These are phyloP conservation scores for Eilema depressum DNA, from an alignment of 2,888 invertebrate species.

Conservation along the genomic window DNA sequence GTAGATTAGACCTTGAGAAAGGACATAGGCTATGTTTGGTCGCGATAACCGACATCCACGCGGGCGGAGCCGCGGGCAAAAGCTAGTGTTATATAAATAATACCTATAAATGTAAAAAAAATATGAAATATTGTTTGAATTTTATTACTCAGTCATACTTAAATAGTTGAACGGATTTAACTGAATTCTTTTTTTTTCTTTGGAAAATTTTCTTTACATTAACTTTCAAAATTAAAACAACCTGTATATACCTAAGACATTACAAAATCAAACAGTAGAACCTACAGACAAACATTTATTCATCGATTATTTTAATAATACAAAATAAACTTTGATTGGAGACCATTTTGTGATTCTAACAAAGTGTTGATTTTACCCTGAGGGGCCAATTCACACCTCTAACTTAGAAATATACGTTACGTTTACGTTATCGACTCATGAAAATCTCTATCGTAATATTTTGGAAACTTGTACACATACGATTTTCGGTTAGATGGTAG, in stretches of 20 bases:
- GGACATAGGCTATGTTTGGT: too few relatives aligned
- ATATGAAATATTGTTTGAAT: too few relatives aligned
- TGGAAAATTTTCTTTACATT: background rate
- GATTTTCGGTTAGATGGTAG: background rate
- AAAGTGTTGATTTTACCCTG: conserved; percentile 71
- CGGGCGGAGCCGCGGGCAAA: too few relatives aligned
- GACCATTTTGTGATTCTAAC: conserved; percentile 53
- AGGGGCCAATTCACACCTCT: conserved; percentile 66
- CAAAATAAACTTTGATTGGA: conserved; percentile 54
- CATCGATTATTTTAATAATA: conserved; percentile 69
- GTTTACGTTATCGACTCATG: conserved; percentile 29
- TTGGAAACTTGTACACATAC: conserved; percentile 19
- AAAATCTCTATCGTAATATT: background rate
- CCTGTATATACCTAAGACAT: conserved; percentile 29
- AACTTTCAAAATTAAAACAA: conserved; percentile 2
- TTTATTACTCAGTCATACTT: too few relatives aligned
- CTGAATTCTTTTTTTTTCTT: too few relatives aligned
- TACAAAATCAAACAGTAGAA: conserved; percentile 18
- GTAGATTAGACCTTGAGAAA: too few relatives aligned
- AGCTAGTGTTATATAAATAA: too few relatives aligned
- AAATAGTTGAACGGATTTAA: too few relatives aligned
- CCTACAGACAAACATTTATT: conserved; percentile 48
- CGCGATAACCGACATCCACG: too few relatives aligned
- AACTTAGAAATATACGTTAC: conserved; percentile 29
- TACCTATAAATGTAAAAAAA: too few relatives aligned